Conservation (phyloP, 2,113 vertebrate species). For the Larimichthys crocea region DNA sequence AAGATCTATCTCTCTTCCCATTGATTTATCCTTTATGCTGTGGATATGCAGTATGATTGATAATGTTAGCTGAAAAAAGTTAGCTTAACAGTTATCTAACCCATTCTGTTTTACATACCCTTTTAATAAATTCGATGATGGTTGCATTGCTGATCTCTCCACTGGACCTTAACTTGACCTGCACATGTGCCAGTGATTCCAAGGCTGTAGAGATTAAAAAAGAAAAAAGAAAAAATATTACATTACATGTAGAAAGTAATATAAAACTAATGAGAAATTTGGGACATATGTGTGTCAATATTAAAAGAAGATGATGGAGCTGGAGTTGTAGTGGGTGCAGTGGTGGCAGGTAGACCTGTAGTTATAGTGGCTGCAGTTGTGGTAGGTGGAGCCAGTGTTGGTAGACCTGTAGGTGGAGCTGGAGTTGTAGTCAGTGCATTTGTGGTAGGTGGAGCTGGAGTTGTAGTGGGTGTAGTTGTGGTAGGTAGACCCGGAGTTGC, state of each 20-base stretch:
- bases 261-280: background rate
- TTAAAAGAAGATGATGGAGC: background rate
- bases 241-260: background rate
- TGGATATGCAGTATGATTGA: background rate
- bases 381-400: too few relatives aligned
- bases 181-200: background rate
- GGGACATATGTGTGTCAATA: background rate
- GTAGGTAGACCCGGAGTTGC: too few relatives aligned
- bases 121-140: slow-evolving; percentile 9
- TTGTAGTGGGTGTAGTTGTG: too few relatives aligned
- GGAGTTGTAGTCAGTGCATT: too few relatives aligned
- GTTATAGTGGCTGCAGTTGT: too few relatives aligned
- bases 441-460: too few relatives aligned
- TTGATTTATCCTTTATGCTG: background rate
- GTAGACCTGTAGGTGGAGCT: too few relatives aligned
- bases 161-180: slow-evolving; percentile 30
- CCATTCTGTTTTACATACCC: slow-evolving; percentile 39
- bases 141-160: slow-evolving; percentile 38
- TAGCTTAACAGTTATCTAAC: background rate
- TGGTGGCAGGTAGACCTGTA: too few relatives aligned
- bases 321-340: too few relatives aligned
- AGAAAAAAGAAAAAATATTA: too few relatives aligned
- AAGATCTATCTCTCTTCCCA: background rate
- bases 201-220: slow-evolving; percentile 5
- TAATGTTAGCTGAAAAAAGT: too few relatives aligned